phyloP scores from a whole-genome alignment of 2,113 vertebrate species.

The Trichechus manatus region DNA sequence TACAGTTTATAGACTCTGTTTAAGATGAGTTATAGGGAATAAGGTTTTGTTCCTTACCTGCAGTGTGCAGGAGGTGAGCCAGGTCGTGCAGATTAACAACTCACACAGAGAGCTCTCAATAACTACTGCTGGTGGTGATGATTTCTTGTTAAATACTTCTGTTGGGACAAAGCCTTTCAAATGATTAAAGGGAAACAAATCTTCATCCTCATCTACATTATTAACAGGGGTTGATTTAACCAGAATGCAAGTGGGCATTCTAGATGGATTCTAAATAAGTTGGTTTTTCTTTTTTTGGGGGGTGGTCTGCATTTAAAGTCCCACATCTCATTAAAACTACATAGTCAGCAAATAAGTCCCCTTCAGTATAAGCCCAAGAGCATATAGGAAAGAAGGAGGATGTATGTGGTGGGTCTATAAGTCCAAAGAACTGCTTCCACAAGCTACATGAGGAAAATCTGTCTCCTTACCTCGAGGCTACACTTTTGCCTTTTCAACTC shows the following conservation, averaged over 20 bases:
- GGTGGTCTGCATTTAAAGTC: neutral
- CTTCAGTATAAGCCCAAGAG: neutral
- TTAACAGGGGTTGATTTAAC: neutral
- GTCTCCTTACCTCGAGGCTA: neutral
- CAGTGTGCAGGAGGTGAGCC: neutral
- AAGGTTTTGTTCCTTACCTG: neutral
- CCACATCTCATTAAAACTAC: neutral
- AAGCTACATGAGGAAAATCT: neutral
- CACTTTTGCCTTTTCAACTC: neutral
- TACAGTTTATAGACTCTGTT: neutral
- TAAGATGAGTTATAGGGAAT: neutral
- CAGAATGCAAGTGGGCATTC: neutral
- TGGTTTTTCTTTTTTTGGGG: neutral
- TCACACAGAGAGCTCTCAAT: neutral
- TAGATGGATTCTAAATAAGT: slow-evolving; percentile 10
- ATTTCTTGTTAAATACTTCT: neutral
- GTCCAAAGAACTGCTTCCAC: neutral
- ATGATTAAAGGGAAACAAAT: slow-evolving; percentile 21
- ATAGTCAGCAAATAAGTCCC: neutral
- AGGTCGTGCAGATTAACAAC: neutral
- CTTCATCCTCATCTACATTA: neutral
- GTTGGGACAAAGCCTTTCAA: neutral
- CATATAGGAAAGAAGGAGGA: neutral
- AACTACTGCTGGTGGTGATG: neutral
- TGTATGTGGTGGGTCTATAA: neutral